Conservation (phyloP, 2,888 invertebrate genomes). For the Stictocephala bisonia region DNA sequence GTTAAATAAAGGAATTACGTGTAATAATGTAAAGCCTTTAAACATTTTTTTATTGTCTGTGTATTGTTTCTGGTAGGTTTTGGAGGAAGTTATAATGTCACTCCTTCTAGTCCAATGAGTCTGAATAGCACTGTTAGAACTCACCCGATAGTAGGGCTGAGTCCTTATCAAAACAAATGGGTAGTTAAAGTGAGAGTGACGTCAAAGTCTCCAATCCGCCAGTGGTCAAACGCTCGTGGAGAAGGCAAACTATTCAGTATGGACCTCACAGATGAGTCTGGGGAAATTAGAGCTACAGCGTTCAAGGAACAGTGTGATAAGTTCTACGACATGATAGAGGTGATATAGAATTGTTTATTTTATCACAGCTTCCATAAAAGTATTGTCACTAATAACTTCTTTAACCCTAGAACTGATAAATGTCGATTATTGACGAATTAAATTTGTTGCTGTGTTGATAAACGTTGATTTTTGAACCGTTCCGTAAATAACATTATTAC, state of each 20-base stretch:
- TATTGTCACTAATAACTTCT: too few species aligned
- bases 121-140: constrained; percentile 63
- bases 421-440: too few species aligned
- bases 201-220: constrained; percentile 81
- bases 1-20: too few species aligned
- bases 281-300: constrained; percentile 92
- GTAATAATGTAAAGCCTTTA: too few species aligned
- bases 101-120: constrained; percentile 62
- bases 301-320: constrained; percentile 91
- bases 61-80: too few species aligned
- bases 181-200: constrained; percentile 91
- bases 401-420: too few species aligned
- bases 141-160: constrained; percentile 85
- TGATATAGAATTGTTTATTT: too few species aligned
- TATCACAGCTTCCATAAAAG: too few species aligned
- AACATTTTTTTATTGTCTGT: too few species aligned
- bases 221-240: constrained; percentile 92
- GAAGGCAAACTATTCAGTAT: constrained; percentile 95
- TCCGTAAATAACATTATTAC: too few species aligned
- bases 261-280: constrained; percentile 93
- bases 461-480: background rate
- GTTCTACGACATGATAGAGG: constrained; percentile 89
- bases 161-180: constrained; percentile 96
- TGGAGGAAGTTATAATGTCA: too few species aligned
- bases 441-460: too few species aligned